A percentile compares a stretch with the other conserved stretches of the same genome.
Evolutionary conservation across 2,888 invertebrate species (phyloP).

Genomic region (Athalia rosae): DNA sequence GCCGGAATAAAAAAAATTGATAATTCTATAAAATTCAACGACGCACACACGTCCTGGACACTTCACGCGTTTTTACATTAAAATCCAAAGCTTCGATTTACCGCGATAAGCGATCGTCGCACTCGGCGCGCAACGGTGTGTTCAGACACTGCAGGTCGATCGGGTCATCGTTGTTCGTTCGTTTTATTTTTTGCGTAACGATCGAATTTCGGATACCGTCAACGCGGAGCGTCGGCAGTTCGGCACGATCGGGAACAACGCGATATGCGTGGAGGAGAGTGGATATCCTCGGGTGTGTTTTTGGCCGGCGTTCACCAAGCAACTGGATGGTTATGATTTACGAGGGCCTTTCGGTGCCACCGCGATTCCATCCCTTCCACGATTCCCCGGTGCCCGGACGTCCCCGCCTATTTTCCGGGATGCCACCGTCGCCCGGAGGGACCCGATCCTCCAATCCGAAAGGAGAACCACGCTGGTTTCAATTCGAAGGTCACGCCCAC

Average conservation of each 20-base stretch:
- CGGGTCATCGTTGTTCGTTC: no score
- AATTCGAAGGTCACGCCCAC: conserved; percentile 52
- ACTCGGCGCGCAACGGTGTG: no score
- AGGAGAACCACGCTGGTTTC: conserved; percentile 19
- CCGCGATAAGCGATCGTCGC: no score
- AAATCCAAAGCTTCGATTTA: no score
- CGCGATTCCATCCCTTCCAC: conserved; percentile 9
- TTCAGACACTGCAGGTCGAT: no score
- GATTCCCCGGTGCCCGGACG: conserved; percentile 48
- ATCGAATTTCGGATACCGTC: neutral
- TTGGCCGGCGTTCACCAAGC: conserved; percentile 63
- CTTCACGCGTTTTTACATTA: no score
- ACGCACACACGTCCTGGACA: neutral
- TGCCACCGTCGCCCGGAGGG: conserved; percentile 50
- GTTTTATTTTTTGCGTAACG: neutral
- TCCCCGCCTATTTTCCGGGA: conserved; percentile 42
- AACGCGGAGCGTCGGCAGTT: conserved; percentile 3
- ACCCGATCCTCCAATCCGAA: conserved; percentile 48
- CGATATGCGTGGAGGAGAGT: conserved; percentile 14
- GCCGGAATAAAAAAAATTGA: no score
- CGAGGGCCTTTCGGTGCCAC: conserved; percentile 37
- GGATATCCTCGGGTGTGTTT: conserved; percentile 54
- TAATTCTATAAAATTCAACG: no score
- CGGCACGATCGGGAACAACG: neutral
- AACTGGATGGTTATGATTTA: conserved; percentile 70